Base-by-base conservation (phyloP, 1,140 invertebrate genomes). In the Heterodera schachtii region DNA sequence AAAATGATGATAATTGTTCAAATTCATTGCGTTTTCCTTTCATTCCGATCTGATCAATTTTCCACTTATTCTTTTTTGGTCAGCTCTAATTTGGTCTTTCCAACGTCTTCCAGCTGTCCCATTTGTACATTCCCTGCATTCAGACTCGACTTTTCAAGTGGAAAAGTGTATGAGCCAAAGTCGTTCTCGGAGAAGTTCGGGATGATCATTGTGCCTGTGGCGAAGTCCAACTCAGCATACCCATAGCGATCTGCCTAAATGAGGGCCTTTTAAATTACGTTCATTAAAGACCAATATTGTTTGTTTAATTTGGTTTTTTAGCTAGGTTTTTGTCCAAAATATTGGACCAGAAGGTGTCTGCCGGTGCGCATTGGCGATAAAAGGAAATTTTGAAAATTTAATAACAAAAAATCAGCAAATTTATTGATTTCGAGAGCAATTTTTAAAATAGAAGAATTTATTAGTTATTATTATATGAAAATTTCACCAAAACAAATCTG, bases 111-210 rank as follows among this genome's bases (percentile, higher is more conserved):
- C 69, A 46, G 31, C 31, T 16, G 21, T 3, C 31, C 47, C 47
- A 49, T 31, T 19, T 11, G 69, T 5, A 9, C 69, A 71, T 71
- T 71, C 5, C 13, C 57, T 11, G 69, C 31, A 19, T 31, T 41
- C 31, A 71, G 9, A 31, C 19, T 41, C 19, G 31, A 11, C 69
- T 41, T 41, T 19, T 71, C 69, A n/a, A 71, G 31, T 31, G 69
- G 69, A 31, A 71, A 71, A 9, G 69, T 43, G 69, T 71, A 71
- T n/a, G 8, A 11, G 21, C 69, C 69, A 19, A 71, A 41, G 69
- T 71, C 69, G 69, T 46, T 41, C 21, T 41, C 69, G 21, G 69
- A 21, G 69, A 71, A 71, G 69, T 31, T 71, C 3, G 31, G 69
- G 31, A 71, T 41, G 21, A 71, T 19, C 69, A 71, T 41, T 46